Base-by-base conservation (phyloP, 2,797 vertebrate species). In the Atherinosoma microstoma region DNA sequence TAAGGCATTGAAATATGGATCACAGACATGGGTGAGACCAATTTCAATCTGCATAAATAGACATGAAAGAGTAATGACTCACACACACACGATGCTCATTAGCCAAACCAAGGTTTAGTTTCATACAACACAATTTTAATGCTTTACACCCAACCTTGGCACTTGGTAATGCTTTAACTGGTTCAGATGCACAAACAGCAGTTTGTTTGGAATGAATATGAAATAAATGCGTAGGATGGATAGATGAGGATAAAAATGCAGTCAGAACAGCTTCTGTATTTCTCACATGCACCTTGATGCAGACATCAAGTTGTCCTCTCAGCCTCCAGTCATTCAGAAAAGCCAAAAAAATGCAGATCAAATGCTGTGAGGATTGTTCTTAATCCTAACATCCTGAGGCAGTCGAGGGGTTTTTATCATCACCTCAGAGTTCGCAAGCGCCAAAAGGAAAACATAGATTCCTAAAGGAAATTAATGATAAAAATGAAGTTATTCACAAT, bases 1-100 rank as follows among this genome's bases (percentile, higher is more conserved):
- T 76, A 58, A 84, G 69, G 65, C 78, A 79, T 65, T 87, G 82
- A 85, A 79, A 85, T 83, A 79, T 78, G 80, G 79, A 89, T 82
- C 76, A 76, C 63, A 85, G 75, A 82, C 76, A 79, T 15, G 75
- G 71, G 62, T 75, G 71, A 80, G 79, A 82, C 73, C 57, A 45
- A 81, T 79, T 56, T 51, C 57, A 80, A 79, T 86, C 81, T 83
- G 73, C 82, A 83, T 74, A 75, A 88, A 90, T 79, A 88, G 73
- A 85, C 82, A 85, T 82, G 68, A 83, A 85, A 82, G 76, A 75
- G 68, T 53, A 71, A 77, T 89, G 80, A 84, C 68, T 85, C 24
- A 27, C 24, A 27, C 79, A 77, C 61, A 35, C 63, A 60, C 59
- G 60, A 58, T 1, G 3, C 66, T 84, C 66, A 83, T 76, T 81